Base-by-base conservation (phyloP, 2,797 vertebrate species). In the Synanceia verrucosa region DNA sequence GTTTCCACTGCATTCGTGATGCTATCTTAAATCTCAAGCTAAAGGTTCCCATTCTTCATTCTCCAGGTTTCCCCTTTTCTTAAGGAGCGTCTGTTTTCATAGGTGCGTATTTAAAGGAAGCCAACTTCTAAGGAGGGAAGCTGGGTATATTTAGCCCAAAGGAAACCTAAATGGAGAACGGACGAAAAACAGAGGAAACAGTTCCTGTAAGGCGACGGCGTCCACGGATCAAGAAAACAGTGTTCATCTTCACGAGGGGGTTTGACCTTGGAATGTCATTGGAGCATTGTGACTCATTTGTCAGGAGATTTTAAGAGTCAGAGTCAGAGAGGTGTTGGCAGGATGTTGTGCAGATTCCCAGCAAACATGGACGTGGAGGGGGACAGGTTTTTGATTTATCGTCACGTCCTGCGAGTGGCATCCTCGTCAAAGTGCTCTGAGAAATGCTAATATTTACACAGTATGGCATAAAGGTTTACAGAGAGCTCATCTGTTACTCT, bases 81-180 rank as follows among this genome's bases (percentile, higher is more conserved):
- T 53, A 6, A 9, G 26, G n/a, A 37, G 74, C 60, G 68, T 51
- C 76, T 86, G 84, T 91, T 89, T 90, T 86, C 62, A 63, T 81
- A 90, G 71, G 81, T 89, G 83, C 60, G 79, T 67, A 34, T 82
- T 84, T 81, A 73, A 64, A 86, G 88, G 88, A 90, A 88, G 76
- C 68, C 26, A 3, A 61, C 85, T 84, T 86, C 84, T 79, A 73
- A 86, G 71, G 68, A 86, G 82, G 89, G 88, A 91, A 88, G 59
- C 18, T 0, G 18, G 31, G 70, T 94, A 93, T 90, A 92, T 91
- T 91, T 91, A 92, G 87, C 85, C 6, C 7, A 3, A 52, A 83
- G 90, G 88, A 92, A 89, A 86, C 87, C 79, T 84, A 89, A 90
- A 93, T 46, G 55, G 60, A 87, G 86, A 66, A 34, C 1, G 10